Conservation (phyloP, 2,113 vertebrate species). For the Atractosteus spatula region DNA sequence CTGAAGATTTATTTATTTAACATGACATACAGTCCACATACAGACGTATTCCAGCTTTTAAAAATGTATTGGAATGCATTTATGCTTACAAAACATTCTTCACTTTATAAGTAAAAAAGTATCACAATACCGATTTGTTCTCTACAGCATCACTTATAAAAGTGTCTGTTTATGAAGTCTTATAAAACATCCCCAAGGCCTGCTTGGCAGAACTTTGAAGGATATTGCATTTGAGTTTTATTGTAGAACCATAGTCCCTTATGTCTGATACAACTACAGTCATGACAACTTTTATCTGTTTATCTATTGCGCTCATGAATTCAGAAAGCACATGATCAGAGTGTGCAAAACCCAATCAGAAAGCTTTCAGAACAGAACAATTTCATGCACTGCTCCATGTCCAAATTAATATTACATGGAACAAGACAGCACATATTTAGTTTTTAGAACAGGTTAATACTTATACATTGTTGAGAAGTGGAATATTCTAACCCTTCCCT, state of each 20-base stretch:
- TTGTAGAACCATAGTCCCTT: constrained; percentile 52
- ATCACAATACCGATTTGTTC: neutral
- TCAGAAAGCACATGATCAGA: constrained; percentile 47
- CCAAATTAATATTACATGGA: no score
- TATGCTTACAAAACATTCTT: neutral
- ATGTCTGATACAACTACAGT: constrained; percentile 61
- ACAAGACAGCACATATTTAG: no score
- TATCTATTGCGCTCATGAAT: constrained; percentile 62
- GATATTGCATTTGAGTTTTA: constrained; percentile 68
- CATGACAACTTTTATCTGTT: constrained; percentile 68
- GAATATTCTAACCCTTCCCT: no score
- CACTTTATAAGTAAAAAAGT: neutral
- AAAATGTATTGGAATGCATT: neutral
- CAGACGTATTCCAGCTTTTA: neutral
- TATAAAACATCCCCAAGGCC: constrained; percentile 57
- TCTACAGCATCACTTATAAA: constrained; percentile 20
- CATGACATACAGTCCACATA: no score
- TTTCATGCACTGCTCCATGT: no score
- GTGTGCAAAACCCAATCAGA: constrained; percentile 68
- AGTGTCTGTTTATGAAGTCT: constrained; percentile 66
- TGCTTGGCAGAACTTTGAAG: constrained; percentile 46
- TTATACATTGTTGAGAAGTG: no score
- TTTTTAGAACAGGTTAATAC: no score
- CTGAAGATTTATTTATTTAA: no score
- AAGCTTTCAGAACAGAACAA: constrained; percentile 28